Evolutionary conservation across 2,888 invertebrate species (phyloP), one percentile per base, ranked within the genome.

Genomic region (Andricus curvator): DNA sequence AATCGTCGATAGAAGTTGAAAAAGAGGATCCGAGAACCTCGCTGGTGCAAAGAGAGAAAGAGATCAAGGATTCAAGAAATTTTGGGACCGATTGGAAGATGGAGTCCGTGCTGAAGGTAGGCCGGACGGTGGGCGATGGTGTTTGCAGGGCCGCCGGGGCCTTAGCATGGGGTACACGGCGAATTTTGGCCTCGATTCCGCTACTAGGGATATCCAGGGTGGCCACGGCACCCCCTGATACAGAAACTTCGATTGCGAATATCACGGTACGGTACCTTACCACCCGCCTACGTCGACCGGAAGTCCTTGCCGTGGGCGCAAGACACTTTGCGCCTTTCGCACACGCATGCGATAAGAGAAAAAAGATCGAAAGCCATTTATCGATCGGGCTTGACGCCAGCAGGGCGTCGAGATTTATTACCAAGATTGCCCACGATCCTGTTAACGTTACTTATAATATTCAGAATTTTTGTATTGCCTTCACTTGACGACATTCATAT

Each of bases 51-150:
- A 60, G 56, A 56, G 29, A 33, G 48, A 56, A 78, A 66, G 67
- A 41, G 78, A 60, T 60, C 66, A 80, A 76, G 77, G 74, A 66
- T 29, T 74, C 44, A 44, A 64, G 60, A 48, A 68, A 74, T 41
- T 13, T n/a, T 37, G 5, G n/a, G 67, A 67, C 48, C 22, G 20
- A 67, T 76, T 64, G 76, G 77, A 83, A 80, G 77, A 92, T 92
- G 92, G 92, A 92, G 85, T 90, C 92, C 64, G 86, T 92, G 85
- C 86, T 89, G 86, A 91, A 88, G 85, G 91, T 89, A 82, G 90
- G 92, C 78, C 91, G 91, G 86, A 88, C 87, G 83, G 86, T 92
- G 82, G 85, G 90, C 84, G 88, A 85, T 81, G 92, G 92, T 81
- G 88, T 92, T 77, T 92, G 84, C 86, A 88, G 90, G 79, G 90